Base-by-base conservation (phyloP, 2,797 vertebrate species). In the Phoebastria nigripes region DNA sequence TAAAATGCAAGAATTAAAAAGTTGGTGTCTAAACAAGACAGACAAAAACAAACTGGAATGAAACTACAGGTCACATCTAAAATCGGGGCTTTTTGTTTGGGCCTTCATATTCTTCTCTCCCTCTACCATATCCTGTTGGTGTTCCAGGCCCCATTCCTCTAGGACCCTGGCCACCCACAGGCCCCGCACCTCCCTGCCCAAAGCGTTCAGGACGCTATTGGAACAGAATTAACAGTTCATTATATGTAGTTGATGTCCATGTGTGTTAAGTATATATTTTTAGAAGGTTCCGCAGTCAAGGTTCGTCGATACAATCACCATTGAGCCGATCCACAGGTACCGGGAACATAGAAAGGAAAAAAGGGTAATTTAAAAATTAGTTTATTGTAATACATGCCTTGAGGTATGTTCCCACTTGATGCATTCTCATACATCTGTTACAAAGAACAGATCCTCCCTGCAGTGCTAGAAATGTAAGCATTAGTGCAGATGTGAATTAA, bases 271-370 rank as follows among this genome's bases (percentile, higher is more conserved):
- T 98, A 98, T 98, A 97, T 98, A 98, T 98, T 98, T 97, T 98
- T 98, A 98, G 98, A 98, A 98, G 98, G 98, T 98, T 99, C 99
- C 99, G 99, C 97, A 99, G 99, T 99, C 99, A 99, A 99, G 98
- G 99, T 99, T 99, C 99, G 99, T 99, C 97, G 99, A 99, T 98
- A 99, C 98, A 98, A 98, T 99, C 99, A 98, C 99, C 99, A 99
- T 99, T 99, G 99, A 99, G 99, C 98, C 99, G 99, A 98, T 99
- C 99, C 99, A 99, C 99, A 99, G 99, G 99, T 99, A 99, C 99
- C 99, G 99, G 99, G 99, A 98, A 99, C 99, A 99, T 99, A 98
- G 99, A 99, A 99, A 99, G 99, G 99, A 99, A 99, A 99, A 99
- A 98, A 99, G 99, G 99, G 99, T 99, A 99, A 99, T 99, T 99